Base-by-base conservation (phyloP, 2,797 vertebrate genomes). In the Crocidura indochinensis region DNA sequence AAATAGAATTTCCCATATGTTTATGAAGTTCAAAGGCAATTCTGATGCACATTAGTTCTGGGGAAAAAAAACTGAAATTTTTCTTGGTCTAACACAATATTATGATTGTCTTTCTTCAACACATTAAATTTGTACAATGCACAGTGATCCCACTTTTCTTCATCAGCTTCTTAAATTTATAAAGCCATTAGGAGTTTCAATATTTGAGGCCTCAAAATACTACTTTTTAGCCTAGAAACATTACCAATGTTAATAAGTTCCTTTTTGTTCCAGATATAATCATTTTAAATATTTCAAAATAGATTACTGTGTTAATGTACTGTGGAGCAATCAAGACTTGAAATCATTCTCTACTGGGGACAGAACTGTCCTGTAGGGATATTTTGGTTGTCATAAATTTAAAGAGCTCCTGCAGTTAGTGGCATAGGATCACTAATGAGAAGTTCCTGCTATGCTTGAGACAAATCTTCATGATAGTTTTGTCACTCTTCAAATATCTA, bases 161-260 rank as follows among this genome's bases (percentile, higher is more conserved):
- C 47, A 8, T 56, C 27, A 88, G 27, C 14, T 31, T 72, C 29
- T 88, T 65, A 73, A 78, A 78, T 84, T 88, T 84, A 46, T 29
- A 67, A 27, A 46, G 56, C 1, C 47, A 78, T 64, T 84, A n/a
- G 24, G 24, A 78, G 8, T 78, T 88, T 73, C 31, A 78, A 27
- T 31, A 84, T 79, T 79, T 84, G 27, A 27, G 78, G 47, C 31
- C 56, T 73, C 73, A 65, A 72, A 76, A 73, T 77, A 47, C 17
- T 88, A 47, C 88, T 71, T 77, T 83, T 72, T 47, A 78, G 29
- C 27, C 46, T 88, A 46, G 73, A 31, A 84, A 84, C 47, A 78
- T 78, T 92, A 84, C 4, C 15, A 72, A 17, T 65, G 72, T 77
- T 60, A 73, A 74, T 47, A 86, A 84, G 9, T 56, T 67, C 11